These are phyloP conservation scores for Bombus superbus DNA, from an alignment of 1,140 invertebrate genomes.

Conservation along the genomic window DNA sequence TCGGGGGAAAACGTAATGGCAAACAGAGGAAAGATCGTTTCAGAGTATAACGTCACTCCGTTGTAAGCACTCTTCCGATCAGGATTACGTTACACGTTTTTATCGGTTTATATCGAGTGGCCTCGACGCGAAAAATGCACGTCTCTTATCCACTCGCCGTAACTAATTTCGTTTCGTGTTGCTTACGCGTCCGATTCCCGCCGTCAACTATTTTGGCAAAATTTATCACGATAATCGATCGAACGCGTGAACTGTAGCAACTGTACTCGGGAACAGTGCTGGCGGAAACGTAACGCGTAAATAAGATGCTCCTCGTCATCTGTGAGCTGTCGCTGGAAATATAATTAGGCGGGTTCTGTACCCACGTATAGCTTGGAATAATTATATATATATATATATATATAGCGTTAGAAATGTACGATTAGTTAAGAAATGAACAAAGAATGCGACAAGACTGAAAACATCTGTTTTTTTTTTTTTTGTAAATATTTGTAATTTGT, in stretches of 20 bases:
- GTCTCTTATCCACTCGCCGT: not conserved
- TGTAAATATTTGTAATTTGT: too few species aligned
- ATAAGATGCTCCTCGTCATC: too few species aligned
- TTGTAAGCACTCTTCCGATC: conserved; percentile 67
- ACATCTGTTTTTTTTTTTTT: too few species aligned
- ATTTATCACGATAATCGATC: not conserved
- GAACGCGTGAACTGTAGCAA: not conserved
- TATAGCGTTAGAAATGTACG: too few species aligned
- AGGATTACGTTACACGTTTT: conserved; percentile 71
- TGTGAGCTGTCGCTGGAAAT: too few species aligned
- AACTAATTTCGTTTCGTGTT: conserved; percentile 41
- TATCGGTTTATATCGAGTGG: conserved; percentile 65
- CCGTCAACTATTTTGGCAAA: not conserved
- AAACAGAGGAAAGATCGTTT: not conserved
- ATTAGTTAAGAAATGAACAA: too few species aligned
- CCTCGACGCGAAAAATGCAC: conserved; percentile 6
- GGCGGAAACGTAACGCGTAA: too few species aligned
- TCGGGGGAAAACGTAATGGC: not conserved
- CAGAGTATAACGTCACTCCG: conserved; percentile 42
- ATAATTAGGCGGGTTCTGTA: too few species aligned
- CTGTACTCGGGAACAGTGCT: too few species aligned
- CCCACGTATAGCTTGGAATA: too few species aligned
- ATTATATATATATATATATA: too few species aligned
- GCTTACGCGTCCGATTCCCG: not conserved
- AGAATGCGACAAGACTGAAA: too few species aligned